Evolutionary conservation across 2,797 vertebrate genomes (phyloP).

Genomic region (Scomberomorus guttatus): DNA sequence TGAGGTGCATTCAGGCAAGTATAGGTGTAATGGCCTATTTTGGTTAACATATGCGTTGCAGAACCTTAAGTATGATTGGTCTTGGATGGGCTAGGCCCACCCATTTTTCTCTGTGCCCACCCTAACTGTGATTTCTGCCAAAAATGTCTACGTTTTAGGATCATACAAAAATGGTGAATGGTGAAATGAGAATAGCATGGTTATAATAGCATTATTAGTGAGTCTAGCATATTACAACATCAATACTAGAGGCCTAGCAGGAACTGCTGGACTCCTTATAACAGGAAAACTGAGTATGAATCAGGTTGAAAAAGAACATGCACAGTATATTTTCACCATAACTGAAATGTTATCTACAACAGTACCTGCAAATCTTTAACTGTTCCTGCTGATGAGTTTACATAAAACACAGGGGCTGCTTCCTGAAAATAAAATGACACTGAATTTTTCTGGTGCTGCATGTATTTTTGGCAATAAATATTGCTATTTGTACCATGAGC

Average conservation of each 20-base stretch:
- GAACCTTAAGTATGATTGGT: too few species aligned
- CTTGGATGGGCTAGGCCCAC: too few species aligned
- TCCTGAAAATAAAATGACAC: neutral
- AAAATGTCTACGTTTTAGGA: neutral
- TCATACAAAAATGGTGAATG: neutral
- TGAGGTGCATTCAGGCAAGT: too few species aligned
- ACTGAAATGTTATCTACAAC: neutral
- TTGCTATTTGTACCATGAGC: too few species aligned
- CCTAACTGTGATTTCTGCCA: too few species aligned
- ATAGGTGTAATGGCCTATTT: too few species aligned
- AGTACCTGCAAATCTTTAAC: neutral
- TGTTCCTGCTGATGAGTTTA: accelerated
- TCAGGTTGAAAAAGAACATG: neutral
- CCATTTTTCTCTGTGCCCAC: too few species aligned
- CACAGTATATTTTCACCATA: neutral
- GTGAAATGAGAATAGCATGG: neutral
- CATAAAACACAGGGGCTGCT: accelerated
- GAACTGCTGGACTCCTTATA: neutral
- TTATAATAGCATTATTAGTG: neutral
- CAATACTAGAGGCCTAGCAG: too few species aligned
- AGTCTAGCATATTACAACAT: neutral
- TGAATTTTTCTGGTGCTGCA: neutral
- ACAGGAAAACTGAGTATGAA: neutral
- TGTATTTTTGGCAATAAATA: neutral
- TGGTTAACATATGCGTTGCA: too few species aligned